A percentile compares a stretch with the other conserved stretches of the same genome.
Evolutionary conservation across 2,888 invertebrate species (phyloP).

Genomic region (Taenaris catops): DNA sequence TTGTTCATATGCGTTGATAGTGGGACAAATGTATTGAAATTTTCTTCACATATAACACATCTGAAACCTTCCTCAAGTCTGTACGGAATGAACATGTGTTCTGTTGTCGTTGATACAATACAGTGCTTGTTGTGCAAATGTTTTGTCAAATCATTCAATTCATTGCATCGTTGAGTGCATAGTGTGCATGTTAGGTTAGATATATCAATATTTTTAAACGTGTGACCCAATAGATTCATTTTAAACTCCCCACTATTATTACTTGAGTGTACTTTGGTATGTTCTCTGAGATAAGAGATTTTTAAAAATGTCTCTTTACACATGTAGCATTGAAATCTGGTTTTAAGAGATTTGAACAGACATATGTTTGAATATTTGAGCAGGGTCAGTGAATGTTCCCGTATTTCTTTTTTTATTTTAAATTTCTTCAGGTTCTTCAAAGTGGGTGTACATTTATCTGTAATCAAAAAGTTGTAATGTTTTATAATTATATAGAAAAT

Average conservation of each 20-base stretch:
- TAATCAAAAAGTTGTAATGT: conserved; percentile 5
- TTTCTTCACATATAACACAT: conserved; percentile 34
- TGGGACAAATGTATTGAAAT: conserved; percentile 27
- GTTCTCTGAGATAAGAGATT: conserved; percentile 33
- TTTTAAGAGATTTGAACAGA: conserved; percentile 33
- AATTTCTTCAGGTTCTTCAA: conserved; percentile 1
- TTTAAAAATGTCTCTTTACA: conserved; percentile 37
- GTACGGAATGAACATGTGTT: conserved; percentile 41
- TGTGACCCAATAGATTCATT: conserved; percentile 26
- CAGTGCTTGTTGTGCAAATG: conserved; percentile 38
- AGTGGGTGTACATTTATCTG: conserved; percentile 1
- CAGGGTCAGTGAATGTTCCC: conserved; percentile 43
- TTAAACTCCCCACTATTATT: conserved; percentile 1
- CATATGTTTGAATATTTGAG: conserved; percentile 47
- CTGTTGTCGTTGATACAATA: conserved; percentile 29
- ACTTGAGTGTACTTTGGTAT: conserved; percentile 19
- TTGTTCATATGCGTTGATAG: conserved; percentile 41
- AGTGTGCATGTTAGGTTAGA: conserved; percentile 39
- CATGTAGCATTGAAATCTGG: conserved; percentile 41
- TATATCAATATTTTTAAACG: conserved; percentile 43
- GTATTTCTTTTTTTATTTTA: conserved; percentile 2
- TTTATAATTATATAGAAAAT: too few species aligned
- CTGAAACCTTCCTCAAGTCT: conserved; percentile 31
- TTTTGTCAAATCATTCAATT: conserved; percentile 29
- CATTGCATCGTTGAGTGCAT: conserved; percentile 30